These are phyloP conservation scores for Danio kyathit DNA, from an alignment of 2,797 vertebrate species.

Conservation along the genomic window DNA sequence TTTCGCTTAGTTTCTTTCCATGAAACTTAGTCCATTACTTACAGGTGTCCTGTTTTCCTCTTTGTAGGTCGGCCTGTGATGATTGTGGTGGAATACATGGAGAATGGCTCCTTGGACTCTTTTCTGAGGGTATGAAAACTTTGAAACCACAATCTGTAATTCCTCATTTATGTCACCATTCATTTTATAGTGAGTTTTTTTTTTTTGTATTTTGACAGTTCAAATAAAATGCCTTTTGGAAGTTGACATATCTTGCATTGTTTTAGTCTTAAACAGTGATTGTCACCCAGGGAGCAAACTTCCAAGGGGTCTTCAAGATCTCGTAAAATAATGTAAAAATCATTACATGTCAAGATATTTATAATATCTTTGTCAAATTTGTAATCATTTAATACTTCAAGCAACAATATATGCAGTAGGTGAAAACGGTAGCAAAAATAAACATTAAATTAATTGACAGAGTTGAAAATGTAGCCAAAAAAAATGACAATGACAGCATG, in stretches of 20 bases:
- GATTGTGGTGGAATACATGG: slow-evolving; percentile 99
- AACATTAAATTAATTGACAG: too few relatives aligned
- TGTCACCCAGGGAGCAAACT: neutral
- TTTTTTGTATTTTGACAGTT: neutral
- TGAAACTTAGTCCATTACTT: slow-evolving; percentile 16
- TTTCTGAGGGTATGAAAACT: slow-evolving; percentile 88
- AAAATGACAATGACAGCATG: too few relatives aligned
- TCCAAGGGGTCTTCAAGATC: too few relatives aligned
- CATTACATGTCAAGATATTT: neutral
- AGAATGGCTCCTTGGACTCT: slow-evolving; percentile 95
- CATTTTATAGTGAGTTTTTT: neutral
- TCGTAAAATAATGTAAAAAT: neutral
- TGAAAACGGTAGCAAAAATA: too few relatives aligned
- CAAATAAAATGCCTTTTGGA: neutral
- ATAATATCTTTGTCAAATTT: too few relatives aligned
- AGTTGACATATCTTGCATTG: neutral
- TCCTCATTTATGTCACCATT: neutral
- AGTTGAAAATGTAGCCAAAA: too few relatives aligned
- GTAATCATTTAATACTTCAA: too few relatives aligned
- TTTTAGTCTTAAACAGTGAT: neutral
- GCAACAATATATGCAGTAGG: too few relatives aligned
- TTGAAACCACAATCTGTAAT: neutral
- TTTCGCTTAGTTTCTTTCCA: slow-evolving; percentile 6
- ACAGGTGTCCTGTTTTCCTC: slow-evolving; percentile 56
- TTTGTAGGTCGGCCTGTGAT: slow-evolving; percentile 93